Base-by-base conservation (phyloP, 2,797 vertebrate genomes). In the Hippocampus kuda region DNA sequence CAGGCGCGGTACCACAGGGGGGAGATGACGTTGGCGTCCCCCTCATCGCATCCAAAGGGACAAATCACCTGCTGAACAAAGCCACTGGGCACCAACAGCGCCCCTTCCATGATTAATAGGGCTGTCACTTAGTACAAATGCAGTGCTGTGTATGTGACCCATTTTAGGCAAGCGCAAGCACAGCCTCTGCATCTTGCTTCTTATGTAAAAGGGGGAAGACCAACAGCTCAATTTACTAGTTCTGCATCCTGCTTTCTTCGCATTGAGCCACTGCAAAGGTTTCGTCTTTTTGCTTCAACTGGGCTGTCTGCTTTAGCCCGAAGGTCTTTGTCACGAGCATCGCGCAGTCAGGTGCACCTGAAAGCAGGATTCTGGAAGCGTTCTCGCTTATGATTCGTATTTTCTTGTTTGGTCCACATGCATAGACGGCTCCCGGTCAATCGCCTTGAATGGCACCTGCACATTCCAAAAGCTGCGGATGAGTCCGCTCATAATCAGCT, bases 81-180 rank as follows among this genome's bases (percentile, higher is more conserved):
- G 81, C 81, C 76, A 75, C 2, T 78, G 81, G 83, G 81, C 80
- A 85, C 83, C 74, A 75, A 86, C 83, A 75, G 73, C 51, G 48
- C 61, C 71, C 77, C 66, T 65, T 72, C 57, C 54, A 74, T 88
- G 89, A 92, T 91, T 87, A 88, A 92, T 91, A 85, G 87, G 72
- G 65, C 75, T 88, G 88, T 87, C 86, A 80, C 20, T 70, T 80
- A 81, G 88, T 84, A 91, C 86, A 89, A 91, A 90, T 90, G 87
- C 76, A 77, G 72, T 70, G 67, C 79, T 78, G 68, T 78, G 68
- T 79, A 79, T 61, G n/a, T 84, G 86, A 85, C 87, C 90, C 80
- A 89, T 81, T 91, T 91, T 76, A 86, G 85, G 71, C 83, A n/a
- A 68, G 62, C 41, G 65, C 18, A 77, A 76, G 72, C 11, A 9